Conservation (phyloP, 2,888 invertebrate genomes). For the Pseudococcus jackbeardsleyi region DNA sequence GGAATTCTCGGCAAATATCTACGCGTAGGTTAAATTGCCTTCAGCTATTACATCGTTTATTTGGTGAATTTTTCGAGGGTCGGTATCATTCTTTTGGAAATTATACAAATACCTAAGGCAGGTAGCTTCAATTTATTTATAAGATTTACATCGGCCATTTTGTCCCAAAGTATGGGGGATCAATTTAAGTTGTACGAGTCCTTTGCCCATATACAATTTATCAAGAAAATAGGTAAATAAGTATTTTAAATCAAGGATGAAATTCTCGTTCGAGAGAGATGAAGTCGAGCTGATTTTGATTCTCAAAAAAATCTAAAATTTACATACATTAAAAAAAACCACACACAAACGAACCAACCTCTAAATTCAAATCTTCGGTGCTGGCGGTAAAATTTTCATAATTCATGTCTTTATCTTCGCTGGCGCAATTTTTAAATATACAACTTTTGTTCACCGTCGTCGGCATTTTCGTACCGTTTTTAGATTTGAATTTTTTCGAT, state of each 20-base stretch:
- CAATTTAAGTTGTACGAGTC: background rate
- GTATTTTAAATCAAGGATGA: background rate
- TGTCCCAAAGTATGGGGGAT: no score
- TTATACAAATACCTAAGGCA: no score
- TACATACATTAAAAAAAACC: background rate
- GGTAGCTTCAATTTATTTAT: background rate
- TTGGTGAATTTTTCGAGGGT: background rate
- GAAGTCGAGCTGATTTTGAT: background rate
- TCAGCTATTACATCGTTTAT: background rate
- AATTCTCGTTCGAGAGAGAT: background rate
- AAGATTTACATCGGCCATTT: background rate
- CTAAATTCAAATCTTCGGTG: slow-evolving; percentile 74
- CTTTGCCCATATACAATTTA: background rate
- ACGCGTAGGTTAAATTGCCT: background rate
- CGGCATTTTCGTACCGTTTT: slow-evolving; percentile 34
- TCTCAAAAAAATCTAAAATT: background rate
- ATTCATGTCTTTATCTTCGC: slow-evolving; percentile 57
- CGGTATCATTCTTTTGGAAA: background rate
- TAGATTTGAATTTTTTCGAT: slow-evolving; percentile 66
- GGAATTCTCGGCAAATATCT: background rate
- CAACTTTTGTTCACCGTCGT: slow-evolving; percentile 66
- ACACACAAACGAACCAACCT: slow-evolving; percentile 68
- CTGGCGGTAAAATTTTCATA: slow-evolving; percentile 70
- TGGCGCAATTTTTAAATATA: slow-evolving; percentile 59
- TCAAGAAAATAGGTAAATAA: no score